Evolutionary conservation across 2,113 vertebrate species (phyloP), one percentile per base, ranked within the genome.

Genomic region (Cheilinus undulatus): DNA sequence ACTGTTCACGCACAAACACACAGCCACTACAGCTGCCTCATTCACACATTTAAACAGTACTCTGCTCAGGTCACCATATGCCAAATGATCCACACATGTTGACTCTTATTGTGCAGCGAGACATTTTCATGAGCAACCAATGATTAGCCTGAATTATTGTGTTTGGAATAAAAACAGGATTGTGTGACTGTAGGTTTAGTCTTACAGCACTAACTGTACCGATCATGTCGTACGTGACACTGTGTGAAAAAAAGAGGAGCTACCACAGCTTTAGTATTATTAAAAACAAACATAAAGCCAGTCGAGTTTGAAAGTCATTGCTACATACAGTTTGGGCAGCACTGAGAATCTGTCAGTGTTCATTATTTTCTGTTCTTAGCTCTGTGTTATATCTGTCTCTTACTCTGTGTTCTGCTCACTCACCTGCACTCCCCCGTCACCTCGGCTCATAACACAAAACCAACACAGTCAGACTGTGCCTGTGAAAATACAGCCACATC

Each of bases 381-480:
- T 64, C 50, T 46, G 69, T 56, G 24, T 63, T 63, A 7, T 27
- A 30, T 73, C 68, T 67, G 5, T 80, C 73, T 63, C 49, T 61
- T 36, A 19, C 70, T 85, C 58, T 26, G 61, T 68, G 66, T 69
- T 73, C 59, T 48, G 43, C 5, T 53, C 64, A 49, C 38, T 69
- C 69, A 54, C 49, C 49, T 56, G 30, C 52, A 30, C 74, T 85
- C 89, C 78, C 87, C 54, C 51, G 43, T 91, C 87, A 76, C 86
- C 82, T 86, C 26, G 15, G 76, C 84, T 91, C 87, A 89, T 89
- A 89, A 87, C 70, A 59, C 62, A 86, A 50, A 85, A 76, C 68
- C 78, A 85, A 86, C 84, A 88, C 84, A 88, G 62, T 32, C 66
- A 45, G 49, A 3, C 30, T 69, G 42, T 30, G 15, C 53, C 22